Evolutionary conservation across 2,888 invertebrate species (phyloP), one percentile per base, ranked within the genome.

Genomic region (Tiphia femorata): DNA sequence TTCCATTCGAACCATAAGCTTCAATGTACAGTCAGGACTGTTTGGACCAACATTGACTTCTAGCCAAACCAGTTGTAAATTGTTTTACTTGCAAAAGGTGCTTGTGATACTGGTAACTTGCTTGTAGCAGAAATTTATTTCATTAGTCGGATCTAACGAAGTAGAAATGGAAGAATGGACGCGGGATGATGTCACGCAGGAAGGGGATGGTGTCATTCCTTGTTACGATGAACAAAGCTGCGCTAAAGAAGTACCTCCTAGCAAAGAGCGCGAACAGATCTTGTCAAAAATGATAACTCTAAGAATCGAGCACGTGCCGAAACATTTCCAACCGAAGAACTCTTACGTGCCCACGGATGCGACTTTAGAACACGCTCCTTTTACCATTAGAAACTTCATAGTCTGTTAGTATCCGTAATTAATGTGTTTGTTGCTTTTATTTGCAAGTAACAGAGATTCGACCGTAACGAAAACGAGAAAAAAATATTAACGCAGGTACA

Each of bases 341-440:
- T 50, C 5, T 6, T 19, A 20, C 6, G 14, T 87, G 10, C 86
- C 88, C 0, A 79, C 82, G 0, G 88, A 89, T 62, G 87, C 86
- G 0, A 86, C 87, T 0, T 63, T 85, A 0, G 68, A 80, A 4
- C 80, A 80, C 14, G 84, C 84, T 41, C 85, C 86, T 0, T 87
- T 90, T 64, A 62, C 86, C 21, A 78, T 88, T 8, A 83, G 86
- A 47, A 87, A 88, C 67, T 89, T 89, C 64, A 78, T 89, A 48
- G 75, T 88, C 27, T 84, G 90, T 90, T 79, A 84, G 86, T 64
- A 1, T 40, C 10, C 20, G 19, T n/a, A n/a, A n/a, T n/a, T n/a
- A n/a, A n/a, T n/a, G n/a, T n/a, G n/a, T n/a, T n/a, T n/a, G n/a
- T n/a, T n/a, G n/a, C n/a, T n/a, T n/a, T n/a, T n/a, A n/a, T n/a